These are phyloP conservation scores for Anguilla obscura DNA, from an alignment of 2,797 vertebrate genomes.

Conservation along the genomic window DNA sequence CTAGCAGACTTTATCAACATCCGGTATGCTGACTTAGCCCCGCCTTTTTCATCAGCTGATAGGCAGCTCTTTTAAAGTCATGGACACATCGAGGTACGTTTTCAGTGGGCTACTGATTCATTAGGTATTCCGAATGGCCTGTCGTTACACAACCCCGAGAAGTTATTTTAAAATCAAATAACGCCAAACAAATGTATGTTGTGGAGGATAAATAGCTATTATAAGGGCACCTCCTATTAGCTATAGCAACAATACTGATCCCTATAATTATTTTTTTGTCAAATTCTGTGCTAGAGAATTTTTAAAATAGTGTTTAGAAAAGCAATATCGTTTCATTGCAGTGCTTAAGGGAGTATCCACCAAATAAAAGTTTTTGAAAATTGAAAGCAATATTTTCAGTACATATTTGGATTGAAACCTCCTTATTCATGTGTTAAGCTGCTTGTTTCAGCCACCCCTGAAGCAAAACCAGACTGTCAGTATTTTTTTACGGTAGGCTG, in stretches of 20 bases:
- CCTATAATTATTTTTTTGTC: too few relatives aligned
- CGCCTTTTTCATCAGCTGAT: constrained; percentile 11
- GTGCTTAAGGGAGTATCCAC: background rate
- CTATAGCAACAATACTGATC: too few relatives aligned
- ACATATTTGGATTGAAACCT: background rate
- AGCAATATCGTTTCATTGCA: background rate
- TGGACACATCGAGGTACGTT: background rate
- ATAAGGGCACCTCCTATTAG: too few relatives aligned
- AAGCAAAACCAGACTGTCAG: background rate
- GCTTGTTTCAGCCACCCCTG: background rate
- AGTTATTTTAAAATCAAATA: background rate
- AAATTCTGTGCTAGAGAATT: too few relatives aligned
- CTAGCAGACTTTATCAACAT: constrained; percentile 65
- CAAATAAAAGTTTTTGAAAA: background rate
- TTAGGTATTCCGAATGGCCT: background rate
- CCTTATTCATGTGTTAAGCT: background rate
- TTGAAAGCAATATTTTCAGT: background rate
- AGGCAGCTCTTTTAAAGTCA: background rate
- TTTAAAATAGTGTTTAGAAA: background rate
- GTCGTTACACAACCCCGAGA: background rate
- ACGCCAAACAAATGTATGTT: too few relatives aligned
- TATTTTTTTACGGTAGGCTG: background rate
- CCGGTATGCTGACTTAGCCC: constrained; percentile 57
- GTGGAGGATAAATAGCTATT: too few relatives aligned
- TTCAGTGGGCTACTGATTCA: background rate